Evolutionary conservation across 2,797 vertebrate species (phyloP).

Genomic region (Catamblyrhynchus diadema): DNA sequence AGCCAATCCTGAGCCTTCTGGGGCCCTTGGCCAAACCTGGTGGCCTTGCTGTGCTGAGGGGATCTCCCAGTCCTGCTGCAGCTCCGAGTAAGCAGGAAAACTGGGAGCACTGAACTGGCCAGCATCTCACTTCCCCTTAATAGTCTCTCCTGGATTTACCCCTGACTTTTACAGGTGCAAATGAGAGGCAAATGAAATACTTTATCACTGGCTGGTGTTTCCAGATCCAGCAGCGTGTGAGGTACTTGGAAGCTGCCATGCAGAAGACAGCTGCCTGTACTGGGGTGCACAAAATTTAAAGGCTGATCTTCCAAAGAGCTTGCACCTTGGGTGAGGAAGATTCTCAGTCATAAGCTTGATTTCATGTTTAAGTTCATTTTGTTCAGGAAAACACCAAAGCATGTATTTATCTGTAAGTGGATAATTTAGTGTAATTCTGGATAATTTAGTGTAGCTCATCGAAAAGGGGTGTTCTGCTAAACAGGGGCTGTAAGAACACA

Average conservation of each 20-base stretch:
- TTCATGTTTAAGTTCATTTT: neutral
- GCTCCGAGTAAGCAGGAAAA: neutral
- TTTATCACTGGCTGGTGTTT: neutral
- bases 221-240: accelerated
- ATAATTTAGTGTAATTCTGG: neutral
- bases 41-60: neutral
- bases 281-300: neutral
- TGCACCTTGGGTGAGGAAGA: neutral
- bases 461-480: neutral
- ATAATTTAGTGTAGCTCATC: neutral
- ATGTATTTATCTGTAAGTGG: neutral
- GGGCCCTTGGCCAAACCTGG: neutral
- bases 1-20: neutral
- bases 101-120: neutral
- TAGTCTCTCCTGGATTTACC: neutral
- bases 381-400: neutral
- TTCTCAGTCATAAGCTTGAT: neutral
- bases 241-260: neutral
- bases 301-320: neutral
- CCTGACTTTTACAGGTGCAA: neutral
- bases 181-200: neutral
- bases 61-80: neutral
- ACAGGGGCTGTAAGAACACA: neutral
- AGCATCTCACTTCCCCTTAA: neutral
- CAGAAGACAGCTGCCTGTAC: neutral